These are phyloP conservation scores for Lagopus muta DNA, from an alignment of 2,113 vertebrate genomes.

Conservation along the genomic window DNA sequence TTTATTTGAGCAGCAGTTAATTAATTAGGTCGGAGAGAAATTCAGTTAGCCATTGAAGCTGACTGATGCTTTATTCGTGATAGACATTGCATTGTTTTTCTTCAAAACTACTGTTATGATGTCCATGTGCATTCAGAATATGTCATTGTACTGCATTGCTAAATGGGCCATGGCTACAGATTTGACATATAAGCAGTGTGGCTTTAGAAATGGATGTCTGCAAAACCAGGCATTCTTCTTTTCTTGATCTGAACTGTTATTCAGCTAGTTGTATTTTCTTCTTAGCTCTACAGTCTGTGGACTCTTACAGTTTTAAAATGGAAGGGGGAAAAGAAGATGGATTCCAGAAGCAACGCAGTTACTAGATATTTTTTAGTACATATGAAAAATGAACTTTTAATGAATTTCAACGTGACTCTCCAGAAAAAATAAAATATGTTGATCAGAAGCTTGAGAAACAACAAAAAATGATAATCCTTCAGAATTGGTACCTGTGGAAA, in stretches of 20 bases:
- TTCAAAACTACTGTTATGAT: neutral
- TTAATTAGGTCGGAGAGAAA: neutral
- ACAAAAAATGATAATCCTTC: rapidly evolving
- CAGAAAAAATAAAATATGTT: neutral
- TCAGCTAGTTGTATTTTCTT: neutral
- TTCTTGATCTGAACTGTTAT: neutral
- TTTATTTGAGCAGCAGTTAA: constrained; percentile 45
- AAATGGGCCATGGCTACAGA: neutral
- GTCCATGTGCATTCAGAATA: neutral
- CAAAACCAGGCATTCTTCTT: neutral
- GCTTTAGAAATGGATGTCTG: neutral
- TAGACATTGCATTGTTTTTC: neutral
- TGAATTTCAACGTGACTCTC: neutral
- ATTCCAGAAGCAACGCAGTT: neutral
- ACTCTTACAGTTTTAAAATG: neutral
- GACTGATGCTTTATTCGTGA: neutral
- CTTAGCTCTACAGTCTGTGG: neutral
- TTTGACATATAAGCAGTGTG: neutral
- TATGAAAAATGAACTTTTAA: neutral
- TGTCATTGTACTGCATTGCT: neutral
- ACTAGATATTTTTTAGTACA: neutral
- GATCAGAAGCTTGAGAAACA: neutral
- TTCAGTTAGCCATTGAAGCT: neutral
- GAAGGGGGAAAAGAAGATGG: neutral
- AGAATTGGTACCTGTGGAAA: neutral